These are phyloP conservation scores for Romanogobio albipinnatus DNA, from an alignment of 2,113 vertebrate genomes.

Conservation along the genomic window DNA sequence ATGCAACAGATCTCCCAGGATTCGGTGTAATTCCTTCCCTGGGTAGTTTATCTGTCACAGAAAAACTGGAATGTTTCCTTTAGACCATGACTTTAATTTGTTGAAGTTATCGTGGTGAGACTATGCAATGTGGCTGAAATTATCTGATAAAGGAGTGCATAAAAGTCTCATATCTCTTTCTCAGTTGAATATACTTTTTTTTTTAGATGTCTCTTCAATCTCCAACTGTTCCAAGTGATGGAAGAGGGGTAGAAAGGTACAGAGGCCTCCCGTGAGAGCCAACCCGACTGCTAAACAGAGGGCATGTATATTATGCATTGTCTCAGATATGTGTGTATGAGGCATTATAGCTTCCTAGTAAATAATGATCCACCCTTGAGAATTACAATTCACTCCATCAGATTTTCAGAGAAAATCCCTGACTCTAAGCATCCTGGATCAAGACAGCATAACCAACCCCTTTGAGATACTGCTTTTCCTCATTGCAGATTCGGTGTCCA, in stretches of 20 bases:
- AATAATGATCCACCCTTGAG: slow-evolving; percentile 36
- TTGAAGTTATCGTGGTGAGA: slow-evolving; percentile 12
- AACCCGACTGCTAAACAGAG: slow-evolving; percentile 16
- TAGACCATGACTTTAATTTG: slow-evolving; percentile 31
- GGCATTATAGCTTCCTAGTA: background rate
- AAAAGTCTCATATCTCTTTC: background rate
- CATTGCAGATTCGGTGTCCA: background rate
- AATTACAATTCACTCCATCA: slow-evolving; percentile 27
- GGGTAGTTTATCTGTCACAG: slow-evolving; percentile 38
- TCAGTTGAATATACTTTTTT: background rate
- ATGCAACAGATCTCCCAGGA: slow-evolving; percentile 26
- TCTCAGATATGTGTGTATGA: slow-evolving; percentile 17
- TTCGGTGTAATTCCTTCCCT: slow-evolving; percentile 13
- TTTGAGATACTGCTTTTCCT: slow-evolving; percentile 8
- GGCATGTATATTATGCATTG: slow-evolving; percentile 13
- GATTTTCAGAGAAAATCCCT: slow-evolving; percentile 36
- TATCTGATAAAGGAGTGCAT: slow-evolving; percentile 9
- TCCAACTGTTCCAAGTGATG: background rate
- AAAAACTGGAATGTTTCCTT: slow-evolving; percentile 22
- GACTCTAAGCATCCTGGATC: slow-evolving; percentile 15
- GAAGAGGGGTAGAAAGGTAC: background rate
- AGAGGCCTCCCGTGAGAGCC: slow-evolving; percentile 13
- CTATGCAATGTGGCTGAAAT: slow-evolving; percentile 9
- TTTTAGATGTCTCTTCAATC: background rate
- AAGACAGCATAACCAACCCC: slow-evolving; percentile 21